A percentile compares a stretch with the other conserved stretches of the same genome.
Conservation (phyloP, 2,888 invertebrate genomes). For the Lithodes maja region DNA sequence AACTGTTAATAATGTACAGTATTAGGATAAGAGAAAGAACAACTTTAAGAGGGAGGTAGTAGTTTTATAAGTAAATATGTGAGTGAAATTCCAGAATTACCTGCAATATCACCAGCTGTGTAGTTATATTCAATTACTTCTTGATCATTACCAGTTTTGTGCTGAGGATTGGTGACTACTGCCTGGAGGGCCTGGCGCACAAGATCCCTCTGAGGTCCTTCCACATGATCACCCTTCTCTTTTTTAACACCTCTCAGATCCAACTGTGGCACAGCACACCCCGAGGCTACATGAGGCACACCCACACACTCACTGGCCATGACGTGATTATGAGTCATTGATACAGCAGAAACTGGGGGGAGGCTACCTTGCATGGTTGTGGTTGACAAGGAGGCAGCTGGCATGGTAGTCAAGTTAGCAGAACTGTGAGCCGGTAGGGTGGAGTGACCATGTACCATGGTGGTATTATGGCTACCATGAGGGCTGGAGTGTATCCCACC, state of each 20-base stretch:
- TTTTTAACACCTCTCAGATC: conserved; percentile 47
- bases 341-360: conserved; percentile 18
- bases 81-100: conserved; percentile 52
- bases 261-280: conserved; percentile 19
- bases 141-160: conserved; percentile 65
- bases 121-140: conserved; percentile 70
- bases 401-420: conserved; percentile 57
- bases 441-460: conserved; percentile 52
- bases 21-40: background rate
- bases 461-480: conserved; percentile 32
- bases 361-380: conserved; percentile 32
- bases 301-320: conserved; percentile 37
- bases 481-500: conserved; percentile 25
- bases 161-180: conserved; percentile 57
- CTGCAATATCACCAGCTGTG: conserved; percentile 69
- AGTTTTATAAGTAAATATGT: conserved; percentile 37
- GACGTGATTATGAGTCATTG: conserved; percentile 38
- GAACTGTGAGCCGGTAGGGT: conserved; percentile 20
- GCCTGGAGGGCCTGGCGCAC: conserved; percentile 68
- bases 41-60: background rate
- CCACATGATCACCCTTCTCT: conserved; percentile 44
- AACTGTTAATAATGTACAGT: background rate
- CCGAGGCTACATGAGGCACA: conserved; percentile 34
- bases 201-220: conserved; percentile 58
- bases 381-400: conserved; percentile 30